A percentile compares a stretch with the other conserved stretches of the same genome.
These are phyloP conservation scores for Nemapogon koenigi DNA, from an alignment of 2,888 invertebrate genomes.

Conservation along the genomic window DNA sequence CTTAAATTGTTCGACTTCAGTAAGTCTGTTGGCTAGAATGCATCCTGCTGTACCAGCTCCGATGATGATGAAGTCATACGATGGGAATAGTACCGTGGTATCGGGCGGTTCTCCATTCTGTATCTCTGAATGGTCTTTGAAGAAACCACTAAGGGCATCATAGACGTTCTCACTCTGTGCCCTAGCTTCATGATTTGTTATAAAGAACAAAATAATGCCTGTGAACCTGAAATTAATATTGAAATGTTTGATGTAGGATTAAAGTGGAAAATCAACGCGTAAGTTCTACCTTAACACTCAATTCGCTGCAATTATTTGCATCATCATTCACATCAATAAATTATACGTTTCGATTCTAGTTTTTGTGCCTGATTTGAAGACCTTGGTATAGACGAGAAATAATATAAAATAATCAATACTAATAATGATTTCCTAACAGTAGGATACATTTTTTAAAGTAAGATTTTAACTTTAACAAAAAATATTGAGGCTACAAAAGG, in stretches of 20 bases:
- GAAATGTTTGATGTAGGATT: neutral
- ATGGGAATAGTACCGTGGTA: constrained; percentile 18
- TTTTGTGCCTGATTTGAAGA: too few species aligned
- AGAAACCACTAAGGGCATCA: constrained; percentile 25
- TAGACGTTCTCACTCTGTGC: constrained; percentile 21
- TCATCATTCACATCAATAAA: too few species aligned
- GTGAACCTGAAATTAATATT: neutral
- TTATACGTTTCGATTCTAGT: too few species aligned
- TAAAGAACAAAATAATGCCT: neutral
- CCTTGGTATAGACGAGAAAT: too few species aligned
- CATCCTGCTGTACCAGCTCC: constrained; percentile 46
- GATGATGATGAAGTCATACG: constrained; percentile 44
- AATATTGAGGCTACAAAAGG: too few species aligned
- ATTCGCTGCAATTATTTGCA: too few species aligned
- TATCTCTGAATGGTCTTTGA: constrained; percentile 22
- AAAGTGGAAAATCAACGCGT: neutral
- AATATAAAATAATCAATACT: too few species aligned
- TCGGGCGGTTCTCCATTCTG: constrained; percentile 27
- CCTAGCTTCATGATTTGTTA: too few species aligned
- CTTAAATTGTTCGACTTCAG: constrained; percentile 40
- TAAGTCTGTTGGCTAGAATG: constrained; percentile 39
- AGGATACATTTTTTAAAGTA: too few species aligned
- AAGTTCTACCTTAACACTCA: neutral
- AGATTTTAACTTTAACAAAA: too few species aligned
- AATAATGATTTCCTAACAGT: too few species aligned